Evolutionary conservation across 2,113 vertebrate genomes (phyloP).

Genomic region (Trichechus manatus): DNA sequence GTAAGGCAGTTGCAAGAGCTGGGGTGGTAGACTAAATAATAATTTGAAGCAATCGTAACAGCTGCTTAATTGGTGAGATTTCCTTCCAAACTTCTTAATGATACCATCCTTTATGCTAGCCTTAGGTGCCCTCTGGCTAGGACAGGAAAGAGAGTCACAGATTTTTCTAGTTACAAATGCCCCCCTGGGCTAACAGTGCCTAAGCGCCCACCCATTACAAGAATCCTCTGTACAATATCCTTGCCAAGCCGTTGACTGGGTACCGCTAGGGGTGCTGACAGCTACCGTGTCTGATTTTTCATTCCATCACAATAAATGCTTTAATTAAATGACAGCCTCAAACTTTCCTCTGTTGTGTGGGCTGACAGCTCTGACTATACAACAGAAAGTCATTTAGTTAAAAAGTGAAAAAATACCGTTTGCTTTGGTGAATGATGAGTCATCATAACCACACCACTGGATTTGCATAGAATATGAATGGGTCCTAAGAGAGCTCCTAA

Average conservation of each 20-base stretch:
- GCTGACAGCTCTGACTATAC: not conserved
- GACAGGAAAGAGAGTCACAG: not conserved
- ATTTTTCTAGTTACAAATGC: too few relatives aligned
- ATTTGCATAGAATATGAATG: not conserved
- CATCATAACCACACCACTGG: not conserved
- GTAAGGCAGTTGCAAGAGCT: not conserved
- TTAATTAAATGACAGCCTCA: not conserved
- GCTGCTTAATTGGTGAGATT: not conserved
- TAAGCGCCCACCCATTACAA: too few relatives aligned
- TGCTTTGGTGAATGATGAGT: not conserved
- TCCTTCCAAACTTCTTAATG: not conserved
- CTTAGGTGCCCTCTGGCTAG: not conserved
- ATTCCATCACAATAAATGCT: not conserved
- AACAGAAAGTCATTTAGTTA: not conserved
- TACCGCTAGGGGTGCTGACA: too few relatives aligned
- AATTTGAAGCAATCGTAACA: not conserved
- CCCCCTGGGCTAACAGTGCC: not conserved
- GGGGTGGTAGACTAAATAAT: not conserved
- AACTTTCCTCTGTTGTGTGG: not conserved
- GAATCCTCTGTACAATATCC: fast-evolving
- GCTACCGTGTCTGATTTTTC: not conserved
- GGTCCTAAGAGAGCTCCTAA: fast-evolving
- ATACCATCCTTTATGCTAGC: not conserved
- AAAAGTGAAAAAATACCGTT: not conserved
- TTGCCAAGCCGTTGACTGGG: not conserved